phyloP scores from a whole-genome alignment of 2,113 vertebrate genomes.

The Gnathonemus longibarbis region DNA sequence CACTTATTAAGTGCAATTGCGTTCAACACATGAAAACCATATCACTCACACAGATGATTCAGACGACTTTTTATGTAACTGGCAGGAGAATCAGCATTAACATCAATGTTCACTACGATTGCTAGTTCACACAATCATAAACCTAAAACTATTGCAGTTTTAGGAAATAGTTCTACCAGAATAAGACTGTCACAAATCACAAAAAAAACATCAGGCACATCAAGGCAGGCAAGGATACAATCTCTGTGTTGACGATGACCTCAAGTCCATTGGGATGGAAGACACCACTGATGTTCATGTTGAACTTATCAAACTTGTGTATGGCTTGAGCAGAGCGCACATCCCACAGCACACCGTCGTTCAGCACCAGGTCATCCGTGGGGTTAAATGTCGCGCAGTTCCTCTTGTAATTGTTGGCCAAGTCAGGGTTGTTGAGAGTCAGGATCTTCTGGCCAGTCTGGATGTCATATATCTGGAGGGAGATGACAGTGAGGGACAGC shows the following conservation, averaged over 20 bases:
- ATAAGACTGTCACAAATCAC: neutral
- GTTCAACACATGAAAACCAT: neutral
- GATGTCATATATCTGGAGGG: constrained; percentile 93
- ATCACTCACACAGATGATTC: neutral
- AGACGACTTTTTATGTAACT: neutral
- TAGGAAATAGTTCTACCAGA: neutral
- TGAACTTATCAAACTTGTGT: constrained; percentile 99
- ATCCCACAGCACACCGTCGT: constrained; percentile 96
- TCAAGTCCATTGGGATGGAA: constrained; percentile 95
- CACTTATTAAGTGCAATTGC: constrained; percentile 58
- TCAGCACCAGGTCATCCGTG: constrained; percentile 95
- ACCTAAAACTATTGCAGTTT: neutral
- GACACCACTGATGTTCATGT: constrained; percentile 99
- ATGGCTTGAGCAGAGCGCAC: constrained; percentile 92
- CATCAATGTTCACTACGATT: neutral
- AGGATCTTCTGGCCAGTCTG: constrained; percentile 93
- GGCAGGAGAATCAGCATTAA: neutral
- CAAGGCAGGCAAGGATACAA: constrained; percentile 76
- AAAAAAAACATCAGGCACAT: neutral
- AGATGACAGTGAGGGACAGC: constrained; percentile 33
- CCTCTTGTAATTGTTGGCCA: constrained; percentile 99
- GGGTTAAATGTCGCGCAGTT: constrained; percentile 98
- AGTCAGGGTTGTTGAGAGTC: constrained; percentile 95
- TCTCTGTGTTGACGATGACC: constrained; percentile 96
- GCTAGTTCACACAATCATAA: neutral